These are phyloP conservation scores for Drosophila pseudotalamancana DNA, from an alignment of 2,888 invertebrate species.

Conservation along the genomic window DNA sequence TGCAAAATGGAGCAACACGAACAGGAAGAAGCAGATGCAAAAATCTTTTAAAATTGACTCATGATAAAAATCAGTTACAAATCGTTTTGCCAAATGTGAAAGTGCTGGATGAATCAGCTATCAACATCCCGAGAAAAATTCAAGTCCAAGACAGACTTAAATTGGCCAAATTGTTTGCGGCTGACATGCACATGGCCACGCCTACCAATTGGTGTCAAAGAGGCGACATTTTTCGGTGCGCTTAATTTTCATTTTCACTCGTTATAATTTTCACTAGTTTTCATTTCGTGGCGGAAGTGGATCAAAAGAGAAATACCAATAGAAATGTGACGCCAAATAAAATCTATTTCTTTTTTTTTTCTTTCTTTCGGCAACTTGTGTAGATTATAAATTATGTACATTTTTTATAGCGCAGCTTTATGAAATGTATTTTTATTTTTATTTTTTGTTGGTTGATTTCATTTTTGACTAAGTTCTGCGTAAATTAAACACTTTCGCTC, in stretches of 20 bases:
- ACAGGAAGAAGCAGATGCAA: slow-evolving; percentile 29
- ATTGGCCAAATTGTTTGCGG: slow-evolving; percentile 3
- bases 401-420: slow-evolving; percentile 54
- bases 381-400: slow-evolving; percentile 64
- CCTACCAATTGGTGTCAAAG: slow-evolving; percentile 27
- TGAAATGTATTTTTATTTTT: slow-evolving; percentile 3
- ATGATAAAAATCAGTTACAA: slow-evolving; percentile 2
- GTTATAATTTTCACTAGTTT: slow-evolving; percentile 59
- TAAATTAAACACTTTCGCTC: slow-evolving; percentile 74
- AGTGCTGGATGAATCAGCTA: slow-evolving; percentile 42
- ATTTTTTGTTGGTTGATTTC: slow-evolving; percentile 56
- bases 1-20: slow-evolving; percentile 42
- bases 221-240: slow-evolving; percentile 10
- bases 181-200: slow-evolving; percentile 1
- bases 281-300: slow-evolving; percentile 69
- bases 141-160: slow-evolving; percentile 11
- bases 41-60: slow-evolving; percentile 41
- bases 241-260: slow-evolving; percentile 58
- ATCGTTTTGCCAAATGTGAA: slow-evolving; percentile 41
- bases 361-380: slow-evolving; percentile 30
- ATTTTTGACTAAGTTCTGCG: slow-evolving; percentile 60
- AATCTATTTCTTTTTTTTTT: not conserved
- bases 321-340: slow-evolving; percentile 17
- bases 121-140: not conserved
- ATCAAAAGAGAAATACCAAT: slow-evolving; percentile 66